Evolutionary conservation across 1,140 invertebrate genomes (phyloP), one percentile per base, ranked within the genome.

Genomic region (Chrysoperla carnea): DNA sequence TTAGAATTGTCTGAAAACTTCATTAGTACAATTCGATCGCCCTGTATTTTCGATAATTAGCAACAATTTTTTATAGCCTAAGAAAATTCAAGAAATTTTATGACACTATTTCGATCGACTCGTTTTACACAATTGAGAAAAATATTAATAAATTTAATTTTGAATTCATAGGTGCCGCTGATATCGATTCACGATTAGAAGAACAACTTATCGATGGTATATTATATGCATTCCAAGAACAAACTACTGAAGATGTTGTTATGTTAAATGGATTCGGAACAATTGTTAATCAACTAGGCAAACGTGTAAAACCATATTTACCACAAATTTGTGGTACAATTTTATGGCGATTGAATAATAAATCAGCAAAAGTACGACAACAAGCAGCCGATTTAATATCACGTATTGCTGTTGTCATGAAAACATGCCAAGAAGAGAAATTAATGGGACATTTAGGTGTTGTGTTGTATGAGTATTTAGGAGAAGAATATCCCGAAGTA

Each of bases 261-360:
- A 98, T 99, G 92, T 67, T 99, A 36, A 98, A 98, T 67, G 95
- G 95, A 23, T 99, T 99, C 59, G 95, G 95, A 23, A 97, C 94
- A 1, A 95, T 99, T 45, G 94, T 99, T 1, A 98, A 97, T 59
- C 90, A 95, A 46, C 65, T 99, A 15, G 92, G 91, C 1, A 97
- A 96, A 61, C 69, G 96, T 38, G 93, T 97, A 0, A 99, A 99
- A 59, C 88, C 94, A 0, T 99, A 99, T 62, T 66, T 99, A 46
- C 95, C 96, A 0, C 96, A 99, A 67, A 99, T 99, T 55, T 99
- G 94, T 60, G 96, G 95, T 78, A 99, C 95, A 0, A 99, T 99
- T 57, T 67, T 99, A 11, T 99, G 95, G 95, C 72, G 96, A 44
- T 75, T 99, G 48, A 99, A 99, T 64, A 99, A 99, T 60, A 99